These are phyloP conservation scores for Drosophila rubida DNA, from an alignment of 2,888 invertebrate genomes.

Conservation along the genomic window DNA sequence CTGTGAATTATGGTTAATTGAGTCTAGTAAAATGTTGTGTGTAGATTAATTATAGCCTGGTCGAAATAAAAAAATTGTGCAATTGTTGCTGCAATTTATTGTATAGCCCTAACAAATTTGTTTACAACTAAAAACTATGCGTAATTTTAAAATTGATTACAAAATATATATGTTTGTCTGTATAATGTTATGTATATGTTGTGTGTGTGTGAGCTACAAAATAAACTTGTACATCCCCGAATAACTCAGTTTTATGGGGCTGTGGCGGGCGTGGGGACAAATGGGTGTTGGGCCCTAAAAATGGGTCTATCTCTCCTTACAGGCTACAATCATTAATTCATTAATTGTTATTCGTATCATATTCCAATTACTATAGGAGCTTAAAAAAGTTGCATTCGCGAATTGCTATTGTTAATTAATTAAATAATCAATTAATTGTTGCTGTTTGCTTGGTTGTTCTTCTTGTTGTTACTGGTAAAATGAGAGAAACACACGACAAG, in stretches of 20 bases:
- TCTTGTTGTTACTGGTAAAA: conserved; percentile 26
- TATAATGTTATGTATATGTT: conserved; percentile 27
- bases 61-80: conserved; percentile 40
- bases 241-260: conserved; percentile 42
- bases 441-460: conserved; percentile 16
- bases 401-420: conserved; percentile 46
- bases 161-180: conserved; percentile 59
- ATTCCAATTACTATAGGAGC: conserved; percentile 72
- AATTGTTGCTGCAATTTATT: conserved; percentile 71
- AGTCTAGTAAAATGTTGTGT: conserved; percentile 40
- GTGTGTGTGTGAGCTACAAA: conserved; percentile 43
- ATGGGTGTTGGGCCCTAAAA: conserved; percentile 54
- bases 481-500: conserved; percentile 59
- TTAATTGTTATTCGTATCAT: conserved; percentile 56
- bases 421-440: conserved; percentile 25
- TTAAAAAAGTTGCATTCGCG: conserved; percentile 34
- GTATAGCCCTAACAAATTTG: conserved; percentile 70
- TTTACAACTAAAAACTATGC: conserved; percentile 73
- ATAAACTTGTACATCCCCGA: conserved; percentile 61
- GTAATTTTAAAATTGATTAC: conserved; percentile 69
- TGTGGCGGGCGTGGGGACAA: background rate
- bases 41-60: conserved; percentile 37
- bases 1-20: conserved; percentile 30
- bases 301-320: conserved; percentile 69
- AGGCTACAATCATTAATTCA: conserved; percentile 56